Percentiles rank a stretch among this genome's conserved stretches.
These are phyloP conservation scores for Ophthalmolycus amberensis DNA, from an alignment of 2,113 vertebrate genomes.

Conservation along the genomic window DNA sequence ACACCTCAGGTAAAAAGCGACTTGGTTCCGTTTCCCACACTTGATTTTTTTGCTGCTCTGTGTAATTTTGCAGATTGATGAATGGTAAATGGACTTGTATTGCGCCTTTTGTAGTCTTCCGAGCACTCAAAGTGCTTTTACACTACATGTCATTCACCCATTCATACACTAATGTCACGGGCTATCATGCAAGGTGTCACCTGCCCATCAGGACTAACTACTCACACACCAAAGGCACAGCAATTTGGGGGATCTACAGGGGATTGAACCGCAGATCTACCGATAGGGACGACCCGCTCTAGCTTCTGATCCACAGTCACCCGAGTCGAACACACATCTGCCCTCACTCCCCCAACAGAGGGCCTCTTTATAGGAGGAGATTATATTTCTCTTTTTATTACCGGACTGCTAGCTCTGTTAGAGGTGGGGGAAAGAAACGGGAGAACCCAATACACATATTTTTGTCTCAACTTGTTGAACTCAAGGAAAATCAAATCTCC, in stretches of 20 bases:
- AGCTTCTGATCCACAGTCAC: not conserved
- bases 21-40: not conserved
- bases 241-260: not conserved
- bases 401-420: constrained; percentile 2
- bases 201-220: not conserved
- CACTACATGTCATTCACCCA: not conserved
- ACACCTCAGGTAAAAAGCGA: not conserved
- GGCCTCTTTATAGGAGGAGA: not conserved
- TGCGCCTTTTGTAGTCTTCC: not conserved
- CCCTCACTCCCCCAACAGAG: not conserved
- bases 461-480: not conserved
- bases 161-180: not conserved
- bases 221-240: not conserved
- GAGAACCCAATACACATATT: not conserved
- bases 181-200: not conserved
- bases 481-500: not conserved
- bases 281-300: not conserved
- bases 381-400: constrained; percentile 6
- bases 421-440: not conserved
- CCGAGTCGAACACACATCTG: constrained; percentile 14
- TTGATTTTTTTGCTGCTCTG: not conserved
- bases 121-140: not conserved
- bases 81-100: not conserved
- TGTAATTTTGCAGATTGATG: not conserved
- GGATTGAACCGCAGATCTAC: not conserved